Conservation (phyloP, 2,797 vertebrate species). For the Hydrophis major region DNA sequence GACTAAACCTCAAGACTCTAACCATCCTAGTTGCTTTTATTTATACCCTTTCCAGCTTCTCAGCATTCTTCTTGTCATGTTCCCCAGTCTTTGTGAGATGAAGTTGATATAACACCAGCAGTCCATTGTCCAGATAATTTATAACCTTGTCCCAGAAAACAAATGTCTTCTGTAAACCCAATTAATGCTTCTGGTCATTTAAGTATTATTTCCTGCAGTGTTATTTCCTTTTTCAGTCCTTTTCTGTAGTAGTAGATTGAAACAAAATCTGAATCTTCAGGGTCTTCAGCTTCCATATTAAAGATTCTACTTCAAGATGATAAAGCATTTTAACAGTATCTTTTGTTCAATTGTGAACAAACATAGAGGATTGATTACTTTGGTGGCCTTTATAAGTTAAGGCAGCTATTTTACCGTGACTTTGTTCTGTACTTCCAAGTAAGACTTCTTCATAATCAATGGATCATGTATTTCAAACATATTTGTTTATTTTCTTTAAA, state of each 20-base stretch:
- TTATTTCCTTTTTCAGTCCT: not conserved
- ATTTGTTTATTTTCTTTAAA: not conserved
- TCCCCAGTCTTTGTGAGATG: not conserved
- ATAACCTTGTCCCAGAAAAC: not conserved
- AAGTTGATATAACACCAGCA: not conserved
- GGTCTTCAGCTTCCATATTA: not conserved
- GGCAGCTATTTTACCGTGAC: not conserved
- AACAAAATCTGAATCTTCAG: not conserved
- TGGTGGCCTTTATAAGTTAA: not conserved
- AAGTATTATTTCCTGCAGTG: not conserved
- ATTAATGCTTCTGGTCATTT: not conserved
- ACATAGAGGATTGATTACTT: not conserved
- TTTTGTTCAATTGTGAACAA: not conserved
- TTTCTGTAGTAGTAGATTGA: not conserved
- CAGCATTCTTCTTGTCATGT: not conserved
- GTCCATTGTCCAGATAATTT: not conserved
- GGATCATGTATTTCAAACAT: not conserved
- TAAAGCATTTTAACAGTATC: not conserved
- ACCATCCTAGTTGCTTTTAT: not conserved
- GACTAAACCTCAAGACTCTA: not conserved
- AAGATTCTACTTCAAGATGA: not conserved
- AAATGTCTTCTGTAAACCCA: not conserved
- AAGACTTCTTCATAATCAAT: not conserved
- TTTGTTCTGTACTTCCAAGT: not conserved
- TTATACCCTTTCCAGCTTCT: not conserved